Conservation (phyloP, 1,140 invertebrate genomes). For the Intoshia linei region DNA sequence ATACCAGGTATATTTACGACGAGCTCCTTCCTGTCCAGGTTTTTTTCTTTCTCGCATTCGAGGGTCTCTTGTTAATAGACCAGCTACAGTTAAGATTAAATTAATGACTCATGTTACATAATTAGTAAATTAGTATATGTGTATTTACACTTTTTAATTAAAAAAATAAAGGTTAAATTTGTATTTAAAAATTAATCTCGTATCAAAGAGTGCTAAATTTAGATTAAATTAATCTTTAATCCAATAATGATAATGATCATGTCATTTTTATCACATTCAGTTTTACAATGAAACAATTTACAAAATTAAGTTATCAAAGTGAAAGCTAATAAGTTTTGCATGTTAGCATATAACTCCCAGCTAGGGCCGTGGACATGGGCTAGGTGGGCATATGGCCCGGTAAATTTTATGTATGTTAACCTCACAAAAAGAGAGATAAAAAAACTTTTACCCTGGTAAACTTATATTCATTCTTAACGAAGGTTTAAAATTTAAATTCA, state of each 20-base stretch:
- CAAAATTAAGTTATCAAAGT: no score
- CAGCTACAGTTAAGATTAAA: constrained; percentile 30
- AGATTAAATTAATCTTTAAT: not conserved
- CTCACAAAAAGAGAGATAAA: no score
- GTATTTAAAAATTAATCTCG: not conserved
- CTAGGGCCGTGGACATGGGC: no score
- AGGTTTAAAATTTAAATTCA: no score
- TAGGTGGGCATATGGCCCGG: no score
- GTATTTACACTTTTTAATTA: not conserved
- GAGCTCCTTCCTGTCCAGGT: constrained; percentile 52
- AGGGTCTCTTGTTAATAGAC: constrained; percentile 45
- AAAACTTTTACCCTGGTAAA: no score
- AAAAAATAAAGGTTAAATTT: not conserved
- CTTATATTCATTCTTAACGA: no score
- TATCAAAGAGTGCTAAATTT: not conserved
- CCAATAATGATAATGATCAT: not conserved
- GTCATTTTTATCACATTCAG: not conserved
- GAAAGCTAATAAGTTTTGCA: no score
- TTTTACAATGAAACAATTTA: no score
- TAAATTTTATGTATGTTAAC: no score
- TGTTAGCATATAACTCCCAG: no score
- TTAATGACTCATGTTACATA: not conserved
- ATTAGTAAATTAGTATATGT: not conserved
- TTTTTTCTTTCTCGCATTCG: constrained; percentile 58
- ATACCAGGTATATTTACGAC: constrained; percentile 58